Base-by-base conservation (phyloP, 2,888 invertebrate genomes). In the Limenitis camilla region DNA sequence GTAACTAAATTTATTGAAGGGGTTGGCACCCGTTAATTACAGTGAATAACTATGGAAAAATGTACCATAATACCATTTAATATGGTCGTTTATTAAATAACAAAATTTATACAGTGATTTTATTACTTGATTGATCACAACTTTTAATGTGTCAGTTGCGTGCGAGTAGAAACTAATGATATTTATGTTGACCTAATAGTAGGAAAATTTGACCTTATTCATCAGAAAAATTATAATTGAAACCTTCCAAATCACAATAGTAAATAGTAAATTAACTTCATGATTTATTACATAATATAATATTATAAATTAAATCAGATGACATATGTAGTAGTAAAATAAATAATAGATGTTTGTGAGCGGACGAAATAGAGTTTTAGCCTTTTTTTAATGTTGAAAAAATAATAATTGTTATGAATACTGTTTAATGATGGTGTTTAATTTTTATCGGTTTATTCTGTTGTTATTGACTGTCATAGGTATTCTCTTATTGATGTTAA, bases 141-240 rank as follows among this genome's bases (percentile, higher is more conserved):
- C 57, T 68, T 63, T 62, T 78, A 76, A 76, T 76, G 72, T 74
- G 70, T 73, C 74, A 71, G 72, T 78, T 70, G 78, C 78, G 74
- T 78, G 77, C 56, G 35, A 54, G 48, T 40, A 49, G 43, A 40
- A 50, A 55, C 59, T 60, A 62, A 61, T 56, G 56, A 61, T 57
- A 53, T 55, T 61, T 56, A 46, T 36, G 56, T 59, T 48, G 42
- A 53, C 52, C 52, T 46, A 49, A 55, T 53, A 57, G 36, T 32
- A 27, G 29, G 32, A 38, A 46, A 45, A 19, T 50, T 48, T 42
- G 41, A 38, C 47, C 47, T 55, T 48, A 47, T 48, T 55, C 48
- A 27, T 39, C 6, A 29, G 7, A 8, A 43, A 43, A 42, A 31
- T 28, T 35, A 54, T 46, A 28, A 28, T 40, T 40, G 32, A 35